Evolutionary conservation across 2,888 invertebrate species (phyloP).

Genomic region (Drosophila rellima): DNA sequence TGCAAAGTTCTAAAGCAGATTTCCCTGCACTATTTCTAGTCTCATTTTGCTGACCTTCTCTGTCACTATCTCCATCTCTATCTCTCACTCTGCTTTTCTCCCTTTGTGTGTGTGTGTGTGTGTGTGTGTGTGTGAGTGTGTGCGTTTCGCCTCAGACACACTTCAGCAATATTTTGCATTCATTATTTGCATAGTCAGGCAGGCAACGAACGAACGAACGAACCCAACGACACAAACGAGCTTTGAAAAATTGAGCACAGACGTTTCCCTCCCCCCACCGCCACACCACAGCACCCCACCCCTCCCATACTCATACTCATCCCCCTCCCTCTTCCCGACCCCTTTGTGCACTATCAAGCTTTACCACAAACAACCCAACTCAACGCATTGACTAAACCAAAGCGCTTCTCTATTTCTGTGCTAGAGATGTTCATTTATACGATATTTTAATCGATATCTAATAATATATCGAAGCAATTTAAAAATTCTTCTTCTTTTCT

Average conservation of each 20-base stretch:
- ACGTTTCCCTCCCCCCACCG: conserved; percentile 20
- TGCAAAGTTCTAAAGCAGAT: conserved; percentile 48
- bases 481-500: not conserved
- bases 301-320: not conserved
- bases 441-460: not conserved
- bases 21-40: conserved; percentile 24
- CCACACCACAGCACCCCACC: too few species aligned
- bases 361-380: conserved; percentile 19
- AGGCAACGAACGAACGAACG: conserved; percentile 30
- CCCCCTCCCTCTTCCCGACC: not conserved
- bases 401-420: conserved; percentile 4
- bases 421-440: conserved; percentile 1
- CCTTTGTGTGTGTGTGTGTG: conserved; percentile 5
- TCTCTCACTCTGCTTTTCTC: not conserved
- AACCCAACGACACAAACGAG: conserved; percentile 70
- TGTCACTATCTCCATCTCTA: not conserved
- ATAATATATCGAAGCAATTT: not conserved
- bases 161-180: conserved; percentile 77
- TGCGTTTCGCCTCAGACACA: conserved; percentile 56
- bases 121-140: conserved; percentile 5
- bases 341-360: conserved; percentile 9
- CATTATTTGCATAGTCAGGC: conserved; percentile 73
- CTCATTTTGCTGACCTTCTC: not conserved
- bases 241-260: conserved; percentile 76
- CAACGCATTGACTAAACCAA: conserved; percentile 14